phyloP scores from a whole-genome alignment of 2,888 invertebrate genomes.

The Plebejus argus region DNA sequence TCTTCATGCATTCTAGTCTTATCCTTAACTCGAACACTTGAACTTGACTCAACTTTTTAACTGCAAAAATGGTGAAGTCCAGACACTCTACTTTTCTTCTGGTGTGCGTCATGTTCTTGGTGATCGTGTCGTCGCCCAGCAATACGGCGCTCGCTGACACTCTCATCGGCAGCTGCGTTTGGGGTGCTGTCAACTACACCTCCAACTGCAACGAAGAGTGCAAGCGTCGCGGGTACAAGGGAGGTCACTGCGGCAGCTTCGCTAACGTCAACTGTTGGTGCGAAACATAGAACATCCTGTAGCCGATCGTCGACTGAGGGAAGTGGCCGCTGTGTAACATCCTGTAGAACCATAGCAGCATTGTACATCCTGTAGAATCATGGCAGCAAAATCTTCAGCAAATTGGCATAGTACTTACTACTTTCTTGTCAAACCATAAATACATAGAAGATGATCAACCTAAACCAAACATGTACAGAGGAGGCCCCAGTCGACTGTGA shows the following conservation, averaged over 20 bases:
- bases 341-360: no score
- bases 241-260: constrained; percentile 24
- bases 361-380: no score
- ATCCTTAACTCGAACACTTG: neutral
- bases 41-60: neutral
- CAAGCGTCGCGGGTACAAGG: constrained; percentile 40
- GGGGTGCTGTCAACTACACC: constrained; percentile 49
- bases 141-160: constrained; percentile 45
- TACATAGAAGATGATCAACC: no score
- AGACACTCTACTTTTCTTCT: constrained; percentile 33
- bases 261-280: constrained; percentile 38
- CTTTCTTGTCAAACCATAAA: neutral
- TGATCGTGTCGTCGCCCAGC: constrained; percentile 47
- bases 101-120: constrained; percentile 46
- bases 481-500: neutral
- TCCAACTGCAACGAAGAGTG: constrained; percentile 49
- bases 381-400: no score
- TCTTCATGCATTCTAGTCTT: neutral
- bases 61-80: constrained; percentile 16
- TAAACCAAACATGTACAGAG: no score
- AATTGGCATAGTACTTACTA: neutral
- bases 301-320: neutral
- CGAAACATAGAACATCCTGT: constrained; percentile 27
- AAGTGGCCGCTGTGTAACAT: neutral
- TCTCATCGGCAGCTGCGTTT: constrained; percentile 49